Evolutionary conservation across 2,113 vertebrate species (phyloP).

Genomic region (Passer montanus): DNA sequence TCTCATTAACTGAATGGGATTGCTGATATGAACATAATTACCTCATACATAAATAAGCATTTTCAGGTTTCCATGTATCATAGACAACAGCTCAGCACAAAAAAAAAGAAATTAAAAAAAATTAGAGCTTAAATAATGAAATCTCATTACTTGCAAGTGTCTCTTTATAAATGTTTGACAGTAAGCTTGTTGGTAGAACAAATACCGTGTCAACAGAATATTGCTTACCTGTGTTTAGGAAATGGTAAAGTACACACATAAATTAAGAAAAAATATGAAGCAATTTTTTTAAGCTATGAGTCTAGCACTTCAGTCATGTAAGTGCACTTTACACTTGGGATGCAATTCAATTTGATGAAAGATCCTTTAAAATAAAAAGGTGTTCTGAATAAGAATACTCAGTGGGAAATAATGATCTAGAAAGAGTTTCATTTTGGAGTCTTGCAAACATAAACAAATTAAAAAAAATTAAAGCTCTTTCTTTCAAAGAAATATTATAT

Average conservation of each 20-base stretch:
- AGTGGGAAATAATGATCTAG: neutral
- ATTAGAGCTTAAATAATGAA: neutral
- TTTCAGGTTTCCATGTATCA: neutral
- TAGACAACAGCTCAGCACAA: neutral
- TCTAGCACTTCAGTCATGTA: neutral
- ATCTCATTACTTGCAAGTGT: slow-evolving; percentile 27
- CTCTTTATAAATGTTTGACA: slow-evolving; percentile 4
- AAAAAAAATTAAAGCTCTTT: neutral
- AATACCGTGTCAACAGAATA: neutral
- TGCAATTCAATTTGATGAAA: neutral
- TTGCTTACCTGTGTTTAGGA: neutral
- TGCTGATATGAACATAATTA: slow-evolving; percentile 36
- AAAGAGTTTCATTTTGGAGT: neutral
- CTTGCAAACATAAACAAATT: neutral
- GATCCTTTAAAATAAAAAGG: neutral
- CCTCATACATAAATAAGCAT: slow-evolving; percentile 3
- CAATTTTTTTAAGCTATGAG: neutral
- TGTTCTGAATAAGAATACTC: neutral
- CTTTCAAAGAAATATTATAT: neutral
- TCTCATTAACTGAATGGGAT: slow-evolving; percentile 29
- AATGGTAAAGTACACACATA: neutral
- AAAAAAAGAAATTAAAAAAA: neutral
- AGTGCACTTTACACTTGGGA: neutral
- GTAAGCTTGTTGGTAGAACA: neutral
- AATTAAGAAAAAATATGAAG: neutral